A percentile compares a stretch with the other conserved stretches of the same genome.
phyloP scores from a whole-genome alignment of 2,113 vertebrate species.

The Petroica traversi region DNA sequence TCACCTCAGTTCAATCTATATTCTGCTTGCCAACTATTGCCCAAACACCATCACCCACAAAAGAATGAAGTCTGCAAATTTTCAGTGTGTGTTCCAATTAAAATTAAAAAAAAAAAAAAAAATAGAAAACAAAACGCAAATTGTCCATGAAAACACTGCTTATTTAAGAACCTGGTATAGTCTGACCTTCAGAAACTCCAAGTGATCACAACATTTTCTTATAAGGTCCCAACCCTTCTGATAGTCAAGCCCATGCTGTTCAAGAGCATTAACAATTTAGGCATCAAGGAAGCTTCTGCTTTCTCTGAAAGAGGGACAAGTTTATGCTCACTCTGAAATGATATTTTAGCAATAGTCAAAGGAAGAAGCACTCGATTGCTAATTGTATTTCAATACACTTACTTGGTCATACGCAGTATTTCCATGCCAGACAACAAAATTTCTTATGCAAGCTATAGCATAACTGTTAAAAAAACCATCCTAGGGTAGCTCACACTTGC shows the following conservation, averaged over 20 bases:
- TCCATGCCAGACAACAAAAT: background rate
- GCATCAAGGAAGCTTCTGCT: rapidly evolving
- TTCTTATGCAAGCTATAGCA: background rate
- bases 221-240: background rate
- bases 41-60: background rate
- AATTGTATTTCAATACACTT: background rate
- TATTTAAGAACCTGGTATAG: background rate
- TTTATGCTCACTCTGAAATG: background rate
- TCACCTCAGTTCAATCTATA: background rate
- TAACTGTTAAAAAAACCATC: background rate
- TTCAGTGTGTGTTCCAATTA: background rate
- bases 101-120: background rate
- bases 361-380: background rate
- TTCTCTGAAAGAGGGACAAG: background rate
- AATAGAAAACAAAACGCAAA: background rate
- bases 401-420: background rate
- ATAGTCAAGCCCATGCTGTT: background rate
- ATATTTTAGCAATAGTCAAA: background rate
- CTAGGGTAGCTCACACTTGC: background rate
- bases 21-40: background rate
- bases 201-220: background rate
- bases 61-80: background rate
- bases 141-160: background rate
- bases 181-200: background rate
- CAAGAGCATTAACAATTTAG: background rate